Evolutionary conservation across 2,888 invertebrate species (phyloP).

Genomic region (Caenorhabditis sp.): DNA sequence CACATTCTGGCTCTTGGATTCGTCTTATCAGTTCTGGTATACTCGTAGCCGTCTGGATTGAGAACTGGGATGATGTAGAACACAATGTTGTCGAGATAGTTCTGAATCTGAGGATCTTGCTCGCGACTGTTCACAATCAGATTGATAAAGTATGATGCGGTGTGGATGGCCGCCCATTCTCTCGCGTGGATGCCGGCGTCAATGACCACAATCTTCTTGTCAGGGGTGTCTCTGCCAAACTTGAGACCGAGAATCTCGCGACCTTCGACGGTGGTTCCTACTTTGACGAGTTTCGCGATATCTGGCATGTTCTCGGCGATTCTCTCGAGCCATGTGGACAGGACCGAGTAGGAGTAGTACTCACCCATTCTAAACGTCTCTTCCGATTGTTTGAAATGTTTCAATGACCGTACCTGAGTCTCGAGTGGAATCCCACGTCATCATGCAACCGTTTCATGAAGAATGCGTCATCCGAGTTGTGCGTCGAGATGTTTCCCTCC

Average conservation of each 20-base stretch:
- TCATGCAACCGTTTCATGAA: constrained; percentile 64
- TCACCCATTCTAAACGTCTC: constrained; percentile 73
- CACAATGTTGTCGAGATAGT: constrained; percentile 74
- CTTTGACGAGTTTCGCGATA: constrained; percentile 73
- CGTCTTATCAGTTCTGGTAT: constrained; percentile 77
- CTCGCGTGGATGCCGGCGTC: constrained; percentile 82
- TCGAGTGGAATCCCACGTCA: constrained; percentile 64
- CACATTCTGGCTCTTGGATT: constrained; percentile 80
- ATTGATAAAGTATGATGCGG: constrained; percentile 80
- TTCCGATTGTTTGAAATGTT: background rate
- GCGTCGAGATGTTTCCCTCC: constrained; percentile 66
- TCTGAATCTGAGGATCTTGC: constrained; percentile 68
- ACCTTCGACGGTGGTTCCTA: constrained; percentile 79
- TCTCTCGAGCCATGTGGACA: constrained; percentile 75
- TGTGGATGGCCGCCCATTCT: constrained; percentile 80
- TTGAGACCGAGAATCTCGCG: constrained; percentile 78
- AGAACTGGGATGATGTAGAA: constrained; percentile 79
- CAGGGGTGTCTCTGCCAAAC: constrained; percentile 76
- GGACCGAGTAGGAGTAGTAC: constrained; percentile 76
- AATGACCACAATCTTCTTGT: constrained; percentile 78
- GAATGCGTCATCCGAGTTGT: constrained; percentile 32
- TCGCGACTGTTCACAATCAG: constrained; percentile 75
- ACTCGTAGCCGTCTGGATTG: constrained; percentile 82
- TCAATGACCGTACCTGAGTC: constrained; percentile 63
- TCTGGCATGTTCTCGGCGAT: constrained; percentile 74